Evolutionary conservation across 1,140 invertebrate species (phyloP), one percentile per base, ranked within the genome.

Genomic region (Apocrypta bakeri): DNA sequence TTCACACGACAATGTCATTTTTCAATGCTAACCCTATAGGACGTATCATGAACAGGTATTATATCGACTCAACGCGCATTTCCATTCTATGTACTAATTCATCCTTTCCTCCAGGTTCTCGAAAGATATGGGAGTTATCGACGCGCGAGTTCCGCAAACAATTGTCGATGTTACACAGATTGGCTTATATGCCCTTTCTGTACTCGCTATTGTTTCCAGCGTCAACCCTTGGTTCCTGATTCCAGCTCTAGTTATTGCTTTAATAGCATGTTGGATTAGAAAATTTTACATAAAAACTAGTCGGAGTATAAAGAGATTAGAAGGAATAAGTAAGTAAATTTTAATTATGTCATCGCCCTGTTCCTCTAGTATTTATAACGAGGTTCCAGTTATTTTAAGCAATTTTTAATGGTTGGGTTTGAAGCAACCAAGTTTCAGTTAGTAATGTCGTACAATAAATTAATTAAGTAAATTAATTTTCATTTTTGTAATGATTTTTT

Each of bases 41-140:
- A 4, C 91, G 95, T 11, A 96, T 96, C 86, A 90, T 96, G 27
- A 96, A 98, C 87, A 92, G 96, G 80, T 90, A 84, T 21, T 1
- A 42, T 68, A 24, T 40, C n/a, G 1, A 73, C 29, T 75, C 7
- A 31, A 25, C n/a, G n/a, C 37, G 21, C 1, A 56, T 7, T n/a
- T 21, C n/a, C 9, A 66, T 66, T 24, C 4, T 66, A n/a, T n/a
- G 0, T 29, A 29, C n/a, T 66, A 42, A 63, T 25, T 63, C 1
- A 21, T 66, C 1, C 24, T 33, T 68, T 24, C 27, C 37, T 63
- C 11, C 42, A 88, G 87, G 61, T 97, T 97, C 91, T 95, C 96
- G 0, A 96, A 97, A 89, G 97, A 98, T 89, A 94, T 97, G 91
- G 96, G 96, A 12, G 94, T 95, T 33, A 94, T 97, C 40, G 97